Base-by-base conservation (phyloP, 2,797 vertebrate genomes). In the Lepus oiostolus region DNA sequence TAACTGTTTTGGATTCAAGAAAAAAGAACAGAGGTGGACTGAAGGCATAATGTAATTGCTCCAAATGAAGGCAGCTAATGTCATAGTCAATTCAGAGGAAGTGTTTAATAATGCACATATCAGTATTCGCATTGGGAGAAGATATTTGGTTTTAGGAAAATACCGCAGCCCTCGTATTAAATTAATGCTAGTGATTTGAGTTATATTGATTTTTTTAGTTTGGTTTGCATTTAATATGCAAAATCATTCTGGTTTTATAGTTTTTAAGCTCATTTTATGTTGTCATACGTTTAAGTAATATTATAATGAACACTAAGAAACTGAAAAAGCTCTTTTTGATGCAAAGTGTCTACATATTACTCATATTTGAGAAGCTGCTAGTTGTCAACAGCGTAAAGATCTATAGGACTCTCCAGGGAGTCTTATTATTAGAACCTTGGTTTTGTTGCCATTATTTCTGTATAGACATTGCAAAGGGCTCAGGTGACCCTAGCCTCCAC, bases 381-480 rank as follows among this genome's bases (percentile, higher is more conserved):
- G 42, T 30, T 35, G 22, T 38, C 63, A 83, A 90, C 28, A 67
- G 52, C 70, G 16, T 50, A 71, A 76, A 96, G n/a, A 87, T 50
- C 35, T 88, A 4, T 26, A 5, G 24, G 30, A 54, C 32, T 30
- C 2, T 58, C 54, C 54, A 75, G 58, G 47, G 26, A 82, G 16
- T 89, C 71, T 70, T 93, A 72, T 82, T 91, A 85, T 74, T 91
- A 85, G 58, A 91, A 90, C 87, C 91, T 91, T 89, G 72, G 81
- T 96, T 93, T 91, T 77, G 87, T 90, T 96, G 81, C 26, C 81
- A 82, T 77, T 94, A 82, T 86, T 91, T 89, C 72, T 81, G 95
- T 91, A 74, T 76, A 89, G 91, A 85, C 65, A 91, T n/a, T n/a
- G 65, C 50, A 77, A 90, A 72, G 21, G 65, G 93, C 93, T 70